Conservation (phyloP, 2,113 vertebrate genomes). For the Fregetta grallaria region DNA sequence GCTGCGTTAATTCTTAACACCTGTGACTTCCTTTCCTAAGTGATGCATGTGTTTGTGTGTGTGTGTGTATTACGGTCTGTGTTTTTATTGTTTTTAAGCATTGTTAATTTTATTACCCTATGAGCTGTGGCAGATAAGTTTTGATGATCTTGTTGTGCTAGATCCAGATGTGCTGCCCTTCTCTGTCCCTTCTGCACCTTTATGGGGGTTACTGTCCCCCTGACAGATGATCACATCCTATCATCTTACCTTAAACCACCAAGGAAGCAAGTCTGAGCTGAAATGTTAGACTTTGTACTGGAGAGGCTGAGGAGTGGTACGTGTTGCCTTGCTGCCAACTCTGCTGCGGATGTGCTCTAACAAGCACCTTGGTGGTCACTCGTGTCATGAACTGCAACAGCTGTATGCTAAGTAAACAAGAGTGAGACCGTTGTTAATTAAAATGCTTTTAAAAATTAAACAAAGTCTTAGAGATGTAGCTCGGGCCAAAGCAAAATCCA, state of each 20-base stretch:
- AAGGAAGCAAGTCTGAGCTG: background rate
- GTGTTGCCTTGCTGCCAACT: background rate
- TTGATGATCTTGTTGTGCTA: background rate
- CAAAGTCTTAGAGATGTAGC: background rate
- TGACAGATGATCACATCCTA: background rate
- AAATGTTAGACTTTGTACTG: background rate
- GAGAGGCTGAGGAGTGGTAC: background rate
- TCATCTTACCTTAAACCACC: background rate
- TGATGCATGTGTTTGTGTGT: background rate
- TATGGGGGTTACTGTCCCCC: background rate
- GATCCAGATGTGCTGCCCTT: background rate
- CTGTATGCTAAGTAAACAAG: background rate
- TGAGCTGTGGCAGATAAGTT: background rate
- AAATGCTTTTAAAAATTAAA: background rate
- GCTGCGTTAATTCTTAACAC: background rate
- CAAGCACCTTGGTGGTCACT: background rate
- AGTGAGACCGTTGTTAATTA: background rate
- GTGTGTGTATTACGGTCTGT: background rate
- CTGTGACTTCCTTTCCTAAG: background rate
- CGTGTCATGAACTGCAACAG: background rate
- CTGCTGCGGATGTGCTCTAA: background rate
- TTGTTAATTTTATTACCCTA: background rate
- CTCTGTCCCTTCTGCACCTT: background rate
- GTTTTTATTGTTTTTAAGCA: background rate
- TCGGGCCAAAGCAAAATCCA: background rate